phyloP scores from a whole-genome alignment of 2,888 invertebrate species.

The Brachycybe producta region DNA sequence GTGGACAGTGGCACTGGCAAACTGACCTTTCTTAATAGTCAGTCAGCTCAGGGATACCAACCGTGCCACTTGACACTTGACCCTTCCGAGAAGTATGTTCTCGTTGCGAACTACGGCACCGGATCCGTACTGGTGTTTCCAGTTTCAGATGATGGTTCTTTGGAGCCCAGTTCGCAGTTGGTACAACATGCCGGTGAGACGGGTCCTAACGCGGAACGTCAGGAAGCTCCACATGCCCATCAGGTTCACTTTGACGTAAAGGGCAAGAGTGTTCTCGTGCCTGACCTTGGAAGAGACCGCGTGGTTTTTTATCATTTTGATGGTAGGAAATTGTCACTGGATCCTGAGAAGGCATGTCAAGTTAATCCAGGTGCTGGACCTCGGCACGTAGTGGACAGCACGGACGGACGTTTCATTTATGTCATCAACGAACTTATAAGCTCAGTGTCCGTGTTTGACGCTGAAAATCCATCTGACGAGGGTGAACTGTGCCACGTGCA shows the following conservation, averaged over 20 bases:
- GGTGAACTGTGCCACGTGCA: not conserved
- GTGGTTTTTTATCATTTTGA: not conserved
- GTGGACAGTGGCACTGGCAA: not conserved
- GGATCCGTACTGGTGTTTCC: not conserved
- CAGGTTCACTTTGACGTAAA: not conserved
- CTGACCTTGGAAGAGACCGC: not conserved
- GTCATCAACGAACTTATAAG: not conserved
- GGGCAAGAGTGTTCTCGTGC: not conserved
- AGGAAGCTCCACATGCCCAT: not conserved
- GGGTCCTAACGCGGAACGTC: not conserved
- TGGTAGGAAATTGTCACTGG: not conserved
- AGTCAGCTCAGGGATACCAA: not conserved
- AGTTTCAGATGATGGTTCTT: not conserved
- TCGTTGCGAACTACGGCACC: conserved; percentile 2
- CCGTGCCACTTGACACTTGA: not conserved
- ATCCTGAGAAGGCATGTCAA: not conserved
- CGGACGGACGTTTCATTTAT: not conserved
- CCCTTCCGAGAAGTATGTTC: not conserved
- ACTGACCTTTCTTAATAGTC: not conserved
- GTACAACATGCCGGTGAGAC: not conserved
- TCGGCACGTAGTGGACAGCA: not conserved
- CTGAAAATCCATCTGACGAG: not conserved
- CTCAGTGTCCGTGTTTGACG: not conserved
- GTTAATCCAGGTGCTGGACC: conserved; percentile 1
- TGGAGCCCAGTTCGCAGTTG: not conserved